A percentile compares a stretch with the other conserved stretches of the same genome.
These are phyloP conservation scores for Irena cyanogastra DNA, from an alignment of 2,113 vertebrate species.

Conservation along the genomic window DNA sequence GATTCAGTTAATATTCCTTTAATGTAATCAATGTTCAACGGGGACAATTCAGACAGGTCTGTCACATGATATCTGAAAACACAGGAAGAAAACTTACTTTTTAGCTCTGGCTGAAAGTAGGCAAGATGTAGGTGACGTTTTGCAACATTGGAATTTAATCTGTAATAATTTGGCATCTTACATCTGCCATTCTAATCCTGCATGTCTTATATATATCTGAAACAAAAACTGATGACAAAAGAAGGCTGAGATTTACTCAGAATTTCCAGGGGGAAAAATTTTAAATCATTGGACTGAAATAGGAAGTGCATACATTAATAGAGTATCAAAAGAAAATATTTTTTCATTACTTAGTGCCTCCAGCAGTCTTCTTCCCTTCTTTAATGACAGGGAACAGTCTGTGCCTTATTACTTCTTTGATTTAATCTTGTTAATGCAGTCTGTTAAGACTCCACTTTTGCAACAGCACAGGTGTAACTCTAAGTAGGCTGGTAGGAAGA, in stretches of 20 bases:
- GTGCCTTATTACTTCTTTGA: constrained; percentile 72
- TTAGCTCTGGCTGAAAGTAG: background rate
- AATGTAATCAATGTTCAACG: background rate
- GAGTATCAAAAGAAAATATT: background rate
- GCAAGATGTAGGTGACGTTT: background rate
- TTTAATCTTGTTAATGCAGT: constrained; percentile 81
- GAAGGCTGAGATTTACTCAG: background rate
- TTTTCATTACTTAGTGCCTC: background rate
- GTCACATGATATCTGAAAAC: background rate
- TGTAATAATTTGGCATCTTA: background rate
- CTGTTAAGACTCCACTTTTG: constrained; percentile 69
- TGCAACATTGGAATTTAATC: background rate
- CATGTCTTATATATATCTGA: background rate
- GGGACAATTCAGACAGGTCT: background rate
- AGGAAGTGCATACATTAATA: background rate
- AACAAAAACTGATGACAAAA: background rate
- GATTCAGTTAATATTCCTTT: background rate
- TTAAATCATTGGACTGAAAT: background rate
- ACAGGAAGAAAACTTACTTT: background rate
- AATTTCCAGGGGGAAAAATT: background rate
- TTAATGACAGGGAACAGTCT: constrained; percentile 74
- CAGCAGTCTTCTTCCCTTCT: constrained; percentile 56
- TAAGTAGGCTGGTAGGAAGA: constrained; percentile 32
- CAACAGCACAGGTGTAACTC: constrained; percentile 54
- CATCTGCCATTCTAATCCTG: background rate